Conservation (phyloP, 1,140 invertebrate genomes). For the Rhagoletis zephyria region DNA sequence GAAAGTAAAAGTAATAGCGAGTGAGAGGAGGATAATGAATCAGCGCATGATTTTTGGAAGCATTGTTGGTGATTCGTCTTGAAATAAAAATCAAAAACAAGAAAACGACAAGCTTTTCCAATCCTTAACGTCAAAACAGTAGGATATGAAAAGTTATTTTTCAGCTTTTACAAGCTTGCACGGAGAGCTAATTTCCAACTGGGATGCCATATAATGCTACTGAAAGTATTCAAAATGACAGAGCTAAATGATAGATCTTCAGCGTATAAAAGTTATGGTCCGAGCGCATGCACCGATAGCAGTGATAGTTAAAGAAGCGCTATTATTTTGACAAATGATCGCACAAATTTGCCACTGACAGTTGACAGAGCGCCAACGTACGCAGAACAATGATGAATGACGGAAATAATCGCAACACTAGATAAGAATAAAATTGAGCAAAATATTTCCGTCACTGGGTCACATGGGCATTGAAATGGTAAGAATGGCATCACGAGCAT, state of each 20-base stretch:
- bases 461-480: neutral
- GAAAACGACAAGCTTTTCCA: no score
- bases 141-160: no score
- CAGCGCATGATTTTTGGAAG: no score
- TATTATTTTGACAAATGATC: constrained; percentile 26
- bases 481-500: neutral
- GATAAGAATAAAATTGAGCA: constrained; percentile 1
- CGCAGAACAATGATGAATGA: constrained; percentile 36
- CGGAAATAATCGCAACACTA: neutral
- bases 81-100: no score
- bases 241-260: neutral
- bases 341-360: constrained; percentile 48
- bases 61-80: no score
- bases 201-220: no score
- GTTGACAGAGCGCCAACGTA: constrained; percentile 15
- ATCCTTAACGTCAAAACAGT: no score
- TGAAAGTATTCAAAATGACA: no score
- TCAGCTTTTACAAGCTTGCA: no score
- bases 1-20: no score
- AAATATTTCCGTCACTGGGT: constrained; percentile 45
- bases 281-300: neutral
- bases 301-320: constrained; percentile 1
- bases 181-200: no score
- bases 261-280: neutral
- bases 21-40: no score